Base-by-base conservation (phyloP, 2,797 vertebrate genomes). In the Calcarius lapponicus region DNA sequence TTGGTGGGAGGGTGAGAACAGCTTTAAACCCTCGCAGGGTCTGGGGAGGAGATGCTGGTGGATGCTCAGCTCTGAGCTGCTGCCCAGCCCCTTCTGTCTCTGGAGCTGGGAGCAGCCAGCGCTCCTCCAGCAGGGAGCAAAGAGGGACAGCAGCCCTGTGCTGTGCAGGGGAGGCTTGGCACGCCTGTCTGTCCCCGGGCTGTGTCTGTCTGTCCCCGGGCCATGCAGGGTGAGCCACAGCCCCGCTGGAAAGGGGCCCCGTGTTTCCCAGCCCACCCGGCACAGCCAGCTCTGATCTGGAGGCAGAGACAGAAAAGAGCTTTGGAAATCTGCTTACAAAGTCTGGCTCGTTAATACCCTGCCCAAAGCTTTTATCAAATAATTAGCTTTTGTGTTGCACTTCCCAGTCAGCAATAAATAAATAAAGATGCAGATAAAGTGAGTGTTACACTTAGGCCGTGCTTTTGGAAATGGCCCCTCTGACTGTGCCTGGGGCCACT, bases 391-490 rank as follows among this genome's bases (percentile, higher is more conserved):
- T 67, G 78, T 88, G n/a, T 40, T 64, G 66, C 45, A 5, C 88
- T 95, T 96, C 86, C 81, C 56, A 87, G 92, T 32, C 92, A 73
- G 92, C 85, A 74, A 69, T 92, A 86, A 91, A 92, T 76, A 95
- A 93, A 88, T 57, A 65, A 74, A 83, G 72, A 92, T 57, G 61
- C 36, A 66, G 90, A 92, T 89, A 66, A 86, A 93, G 79, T 2
- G 17, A 80, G 91, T 18, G 4, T 62, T 66, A 28, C 3, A 7
- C 57, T 81, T 26, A 28, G 76, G 82, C 82, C 0, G 1, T 56
- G 42, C 51, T 82, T 90, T 87, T 76, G 67, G 87, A 60, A 80
- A n/a, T 0, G 0, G 84, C 42, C 80, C 19, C 8, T 34, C 31
- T 74, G 74, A 53, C 67, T 75, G 53, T 17, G 48, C n/a, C 64